These are phyloP conservation scores for Diaprepes abbreviatus DNA, from an alignment of 2,888 invertebrate genomes.

Conservation along the genomic window DNA sequence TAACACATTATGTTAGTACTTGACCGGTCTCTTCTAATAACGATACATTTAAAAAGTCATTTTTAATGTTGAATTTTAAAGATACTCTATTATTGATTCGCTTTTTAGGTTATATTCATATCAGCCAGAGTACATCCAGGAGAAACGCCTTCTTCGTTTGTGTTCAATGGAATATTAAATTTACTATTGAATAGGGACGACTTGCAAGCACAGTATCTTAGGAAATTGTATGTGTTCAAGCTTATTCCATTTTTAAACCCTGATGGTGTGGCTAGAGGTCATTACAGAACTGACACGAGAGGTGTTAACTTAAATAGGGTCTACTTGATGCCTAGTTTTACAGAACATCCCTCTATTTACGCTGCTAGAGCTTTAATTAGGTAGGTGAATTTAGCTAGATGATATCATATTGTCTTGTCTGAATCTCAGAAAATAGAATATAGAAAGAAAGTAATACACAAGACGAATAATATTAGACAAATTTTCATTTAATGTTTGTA, in stretches of 20 bases:
- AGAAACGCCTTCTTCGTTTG: conserved; percentile 92
- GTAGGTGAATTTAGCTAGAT: conserved; percentile 61
- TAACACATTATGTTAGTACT: too few species aligned
- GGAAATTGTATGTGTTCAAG: conserved; percentile 88
- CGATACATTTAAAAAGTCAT: too few species aligned
- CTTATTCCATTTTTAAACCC: conserved; percentile 93
- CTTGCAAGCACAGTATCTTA: conserved; percentile 78
- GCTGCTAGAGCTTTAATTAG: conserved; percentile 84
- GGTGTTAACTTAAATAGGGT: conserved; percentile 92
- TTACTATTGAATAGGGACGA: conserved; percentile 82
- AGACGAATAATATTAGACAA: too few species aligned
- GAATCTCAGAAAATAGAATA: too few species aligned
- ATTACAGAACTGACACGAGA: conserved; percentile 87
- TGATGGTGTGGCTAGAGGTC: conserved; percentile 89
- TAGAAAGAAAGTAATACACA: too few species aligned
- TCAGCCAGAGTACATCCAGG: conserved; percentile 94
- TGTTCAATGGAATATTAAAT: conserved; percentile 89
- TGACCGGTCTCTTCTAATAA: too few species aligned
- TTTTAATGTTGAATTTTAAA: too few species aligned
- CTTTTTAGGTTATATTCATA: conserved; percentile 80
- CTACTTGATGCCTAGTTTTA: conserved; percentile 83
- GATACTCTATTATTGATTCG: too few species aligned
- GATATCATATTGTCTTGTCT: too few species aligned
- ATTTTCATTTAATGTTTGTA: too few species aligned
- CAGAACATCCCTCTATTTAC: conserved; percentile 86